Evolutionary conservation across 2,888 invertebrate genomes (phyloP), one percentile per base, ranked within the genome.

Genomic region (Volucella inflata): DNA sequence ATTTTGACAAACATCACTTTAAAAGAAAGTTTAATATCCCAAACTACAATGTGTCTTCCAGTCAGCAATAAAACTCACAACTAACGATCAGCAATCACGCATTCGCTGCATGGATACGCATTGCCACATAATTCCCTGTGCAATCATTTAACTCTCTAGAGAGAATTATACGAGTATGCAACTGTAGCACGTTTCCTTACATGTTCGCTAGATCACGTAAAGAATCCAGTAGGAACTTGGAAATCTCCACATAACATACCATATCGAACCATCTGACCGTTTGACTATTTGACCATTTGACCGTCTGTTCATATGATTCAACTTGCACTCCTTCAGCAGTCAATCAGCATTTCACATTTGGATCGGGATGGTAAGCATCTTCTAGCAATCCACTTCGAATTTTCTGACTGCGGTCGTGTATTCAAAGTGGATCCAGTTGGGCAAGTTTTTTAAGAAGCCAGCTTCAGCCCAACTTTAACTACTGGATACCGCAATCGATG

Each of bases 381-480:
- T 51, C n/a, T 10, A 21, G 12, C 44, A n/a, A 10, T 68, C 55
- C 67, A 53, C 53, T 55, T 48, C 48, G 12, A 62, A 42, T 30
- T 21, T 62, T 62, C n/a, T 14, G 30, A 6, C 6, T 30, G 30
- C 6, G 30, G 30, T 0, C 30, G 30, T 65, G 53, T 53, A 77
- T 77, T 68, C 77, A 68, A 67, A 75, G 57, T 10, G 36, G 46
- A 53, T 60, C 72, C 62, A 60, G 72, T 72, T 62, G 60, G 62
- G 50, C 46, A 10, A 55, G 74, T 64, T 74, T 64, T 40, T n/a
- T 14, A 38, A 30, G 16, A 50, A 57, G 53, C 48, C 65, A 62
- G 16, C 57, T 38, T 36, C 57, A 46, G 8, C 40, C 30, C 55
- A 21, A 48, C 30, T 30, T 30, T 30, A 30, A 30, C 55, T 74